Conservation (phyloP, 53 echinoderm and acorn worm genomes). For the Apostichopus leukothele region DNA sequence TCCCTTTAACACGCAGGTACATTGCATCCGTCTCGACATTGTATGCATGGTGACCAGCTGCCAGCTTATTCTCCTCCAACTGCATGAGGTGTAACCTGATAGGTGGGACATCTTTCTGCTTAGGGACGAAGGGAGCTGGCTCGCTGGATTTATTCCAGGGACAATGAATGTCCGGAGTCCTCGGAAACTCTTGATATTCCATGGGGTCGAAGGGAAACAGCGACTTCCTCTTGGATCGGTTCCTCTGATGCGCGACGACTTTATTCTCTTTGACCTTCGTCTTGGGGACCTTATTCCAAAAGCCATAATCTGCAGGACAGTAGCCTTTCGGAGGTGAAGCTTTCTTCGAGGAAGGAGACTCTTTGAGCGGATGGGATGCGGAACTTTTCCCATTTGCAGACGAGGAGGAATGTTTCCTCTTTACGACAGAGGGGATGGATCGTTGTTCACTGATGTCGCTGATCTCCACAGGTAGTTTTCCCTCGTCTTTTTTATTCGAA, state of each 20-base stretch:
- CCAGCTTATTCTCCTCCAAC: neutral
- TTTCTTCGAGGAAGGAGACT: neutral
- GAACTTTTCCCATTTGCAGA: neutral
- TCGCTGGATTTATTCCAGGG: slow-evolving; percentile 56
- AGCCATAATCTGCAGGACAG: slow-evolving; percentile 19
- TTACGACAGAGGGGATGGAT: neutral
- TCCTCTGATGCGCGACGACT: slow-evolving; percentile 36
- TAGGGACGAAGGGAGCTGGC: slow-evolving; percentile 63
- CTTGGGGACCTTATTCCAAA: slow-evolving; percentile 46
- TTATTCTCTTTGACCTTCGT: slow-evolving; percentile 41
- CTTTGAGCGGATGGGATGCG: neutral
- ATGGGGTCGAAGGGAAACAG: neutral
- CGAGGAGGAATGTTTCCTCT: neutral
- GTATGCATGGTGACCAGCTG: neutral
- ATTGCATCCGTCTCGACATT: neutral
- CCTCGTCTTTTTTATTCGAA: neutral
- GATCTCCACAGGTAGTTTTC: neutral
- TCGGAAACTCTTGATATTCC: slow-evolving; percentile 31
- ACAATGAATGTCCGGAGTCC: slow-evolving; percentile 45
- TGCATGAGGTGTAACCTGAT: neutral
- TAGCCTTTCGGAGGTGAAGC: neutral
- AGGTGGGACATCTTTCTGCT: slow-evolving; percentile 17
- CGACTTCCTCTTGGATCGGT: slow-evolving; percentile 16
- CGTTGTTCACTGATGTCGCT: too few species aligned
- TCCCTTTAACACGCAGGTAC: neutral